Conservation (phyloP, 2,888 invertebrate genomes). For the Salticus scenicus region DNA sequence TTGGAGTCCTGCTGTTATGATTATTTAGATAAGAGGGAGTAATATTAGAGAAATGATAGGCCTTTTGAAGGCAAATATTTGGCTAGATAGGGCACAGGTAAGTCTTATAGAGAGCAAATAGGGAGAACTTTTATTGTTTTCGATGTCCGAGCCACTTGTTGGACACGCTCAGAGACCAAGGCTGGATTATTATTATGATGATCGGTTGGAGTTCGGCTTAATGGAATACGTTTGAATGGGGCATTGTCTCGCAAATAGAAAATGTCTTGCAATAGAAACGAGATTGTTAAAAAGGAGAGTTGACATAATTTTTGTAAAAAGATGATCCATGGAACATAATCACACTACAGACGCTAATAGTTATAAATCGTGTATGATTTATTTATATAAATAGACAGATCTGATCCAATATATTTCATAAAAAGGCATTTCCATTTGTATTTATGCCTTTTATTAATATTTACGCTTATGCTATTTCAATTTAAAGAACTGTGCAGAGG, state of each 20-base stretch:
- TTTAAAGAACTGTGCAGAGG: too few relatives aligned
- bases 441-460: too few relatives aligned
- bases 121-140: not conserved
- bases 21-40: constrained; percentile 64
- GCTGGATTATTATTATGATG: not conserved
- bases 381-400: not conserved
- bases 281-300: constrained; percentile 6
- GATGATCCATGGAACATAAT: not conserved
- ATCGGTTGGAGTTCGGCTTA: not conserved
- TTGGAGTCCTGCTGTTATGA: constrained; percentile 30
- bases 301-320: not conserved
- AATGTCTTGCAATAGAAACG: not conserved
- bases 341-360: not conserved
- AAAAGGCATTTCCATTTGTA: too few relatives aligned
- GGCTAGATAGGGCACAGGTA: constrained; percentile 2
- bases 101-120: constrained; percentile 11
- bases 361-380: not conserved
- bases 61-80: constrained; percentile 66
- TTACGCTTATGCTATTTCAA: too few relatives aligned
- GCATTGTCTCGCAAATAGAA: not conserved
- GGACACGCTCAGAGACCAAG: constrained; percentile 5
- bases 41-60: constrained; percentile 60
- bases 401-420: not conserved
- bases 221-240: not conserved
- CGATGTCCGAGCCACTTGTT: not conserved